Conservation (phyloP, 2,797 vertebrate genomes). For the Mergus octosetaceus region DNA sequence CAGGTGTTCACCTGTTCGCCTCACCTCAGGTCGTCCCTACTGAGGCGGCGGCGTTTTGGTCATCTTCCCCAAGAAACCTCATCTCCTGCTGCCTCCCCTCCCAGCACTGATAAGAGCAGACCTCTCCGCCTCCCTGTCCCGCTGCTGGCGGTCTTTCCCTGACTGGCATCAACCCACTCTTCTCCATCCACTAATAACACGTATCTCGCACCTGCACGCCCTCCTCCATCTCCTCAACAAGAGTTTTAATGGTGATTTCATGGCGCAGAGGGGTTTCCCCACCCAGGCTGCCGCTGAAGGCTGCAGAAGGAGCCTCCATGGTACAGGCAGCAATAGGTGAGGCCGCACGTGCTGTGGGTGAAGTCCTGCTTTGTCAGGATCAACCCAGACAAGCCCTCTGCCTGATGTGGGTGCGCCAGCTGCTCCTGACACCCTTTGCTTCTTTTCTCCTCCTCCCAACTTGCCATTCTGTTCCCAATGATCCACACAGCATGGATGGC, state of each 20-base stretch:
- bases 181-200: not conserved
- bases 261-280: fast-evolving
- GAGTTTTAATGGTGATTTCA: fast-evolving
- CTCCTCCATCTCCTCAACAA: not conserved
- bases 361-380: not conserved
- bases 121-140: not conserved
- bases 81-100: not conserved
- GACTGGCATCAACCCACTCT: not conserved
- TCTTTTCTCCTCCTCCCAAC: not conserved
- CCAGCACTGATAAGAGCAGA: not conserved
- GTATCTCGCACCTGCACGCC: fast-evolving
- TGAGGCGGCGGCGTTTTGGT: not conserved
- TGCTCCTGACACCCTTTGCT: not conserved
- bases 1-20: not conserved
- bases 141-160: not conserved
- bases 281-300: fast-evolving
- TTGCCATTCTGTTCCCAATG: not conserved
- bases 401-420: not conserved
- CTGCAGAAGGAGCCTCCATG: not conserved
- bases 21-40: fast-evolving
- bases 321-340: not conserved
- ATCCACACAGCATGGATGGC: not conserved
- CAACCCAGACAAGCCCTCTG: not conserved
- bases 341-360: not conserved
- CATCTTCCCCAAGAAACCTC: not conserved